A percentile compares a stretch with the other conserved stretches of the same genome.
Evolutionary conservation across 2,888 invertebrate species (phyloP).

Genomic region (Cantharis rustica): DNA sequence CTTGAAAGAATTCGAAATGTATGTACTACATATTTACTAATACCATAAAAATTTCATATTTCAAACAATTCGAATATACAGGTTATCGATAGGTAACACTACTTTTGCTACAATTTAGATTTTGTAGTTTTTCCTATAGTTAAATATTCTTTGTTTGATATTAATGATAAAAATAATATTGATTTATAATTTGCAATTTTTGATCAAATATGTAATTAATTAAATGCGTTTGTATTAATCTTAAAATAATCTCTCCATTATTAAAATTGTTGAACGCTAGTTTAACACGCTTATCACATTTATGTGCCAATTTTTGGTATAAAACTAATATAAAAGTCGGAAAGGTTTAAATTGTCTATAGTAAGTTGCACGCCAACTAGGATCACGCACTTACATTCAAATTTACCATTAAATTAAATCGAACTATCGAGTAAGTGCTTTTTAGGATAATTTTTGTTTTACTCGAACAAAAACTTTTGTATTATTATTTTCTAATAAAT

Average conservation of each 20-base stretch:
- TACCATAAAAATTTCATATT: no score
- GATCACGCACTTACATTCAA: background rate
- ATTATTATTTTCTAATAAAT: background rate
- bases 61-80: no score
- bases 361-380: background rate
- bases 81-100: no score
- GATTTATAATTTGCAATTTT: background rate
- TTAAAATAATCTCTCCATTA: background rate
- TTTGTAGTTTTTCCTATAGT: no score
- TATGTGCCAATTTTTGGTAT: constrained; percentile 24
- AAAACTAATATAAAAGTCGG: constrained; percentile 31
- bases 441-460: background rate
- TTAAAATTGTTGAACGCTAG: constrained; percentile 15
- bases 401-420: background rate
- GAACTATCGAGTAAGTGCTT: background rate
- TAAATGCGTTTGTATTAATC: background rate
- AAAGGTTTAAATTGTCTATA: background rate
- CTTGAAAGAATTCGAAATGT: no score
- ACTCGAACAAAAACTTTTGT: background rate
- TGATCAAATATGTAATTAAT: background rate
- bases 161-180: background rate
- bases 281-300: constrained; percentile 24
- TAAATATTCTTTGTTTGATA: no score
- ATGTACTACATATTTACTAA: no score
- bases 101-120: no score